These are phyloP conservation scores for Poeciliopsis turrubarensis DNA, from an alignment of 2,113 vertebrate genomes.

Conservation along the genomic window DNA sequence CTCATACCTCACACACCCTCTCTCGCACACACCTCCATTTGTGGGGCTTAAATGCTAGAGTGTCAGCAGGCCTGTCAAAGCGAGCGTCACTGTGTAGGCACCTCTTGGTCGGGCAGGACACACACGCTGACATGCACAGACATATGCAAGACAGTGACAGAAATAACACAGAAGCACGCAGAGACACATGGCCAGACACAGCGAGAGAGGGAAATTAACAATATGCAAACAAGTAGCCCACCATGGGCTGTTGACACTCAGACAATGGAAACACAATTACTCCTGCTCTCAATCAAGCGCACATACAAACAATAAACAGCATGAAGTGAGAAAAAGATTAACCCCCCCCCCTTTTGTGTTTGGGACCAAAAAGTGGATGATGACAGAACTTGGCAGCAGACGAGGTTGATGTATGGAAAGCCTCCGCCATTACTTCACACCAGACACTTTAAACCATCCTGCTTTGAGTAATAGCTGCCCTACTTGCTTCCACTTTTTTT, in stretches of 20 bases:
- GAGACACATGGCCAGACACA: constrained; percentile 38
- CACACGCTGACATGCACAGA: constrained; percentile 11
- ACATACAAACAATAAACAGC: constrained; percentile 23
- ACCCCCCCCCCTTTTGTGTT: constrained; percentile 48
- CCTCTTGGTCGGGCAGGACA: constrained; percentile 48
- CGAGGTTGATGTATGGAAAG: constrained; percentile 50
- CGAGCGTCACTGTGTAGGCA: constrained; percentile 37
- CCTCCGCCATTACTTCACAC: constrained; percentile 44
- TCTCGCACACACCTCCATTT: neutral
- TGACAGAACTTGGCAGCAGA: constrained; percentile 45
- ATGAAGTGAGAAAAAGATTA: constrained; percentile 50
- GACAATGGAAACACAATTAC: constrained; percentile 69
- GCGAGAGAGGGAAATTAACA: constrained; percentile 68
- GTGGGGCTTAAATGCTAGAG: constrained; percentile 62
- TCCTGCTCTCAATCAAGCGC: constrained; percentile 21
- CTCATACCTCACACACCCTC: constrained; percentile 48
- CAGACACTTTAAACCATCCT: constrained; percentile 51
- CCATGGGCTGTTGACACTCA: constrained; percentile 56
- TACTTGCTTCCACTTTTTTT: constrained; percentile 13
- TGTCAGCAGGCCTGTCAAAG: constrained; percentile 70
- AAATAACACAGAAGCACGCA: constrained; percentile 34
- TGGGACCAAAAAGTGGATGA: constrained; percentile 47
- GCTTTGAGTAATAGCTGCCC: constrained; percentile 32
- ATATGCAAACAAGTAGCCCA: constrained; percentile 70
- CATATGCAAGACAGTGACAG: constrained; percentile 9